These are phyloP conservation scores for Thamnaconus septentrionalis DNA, from an alignment of 2,113 vertebrate species.

Conservation along the genomic window DNA sequence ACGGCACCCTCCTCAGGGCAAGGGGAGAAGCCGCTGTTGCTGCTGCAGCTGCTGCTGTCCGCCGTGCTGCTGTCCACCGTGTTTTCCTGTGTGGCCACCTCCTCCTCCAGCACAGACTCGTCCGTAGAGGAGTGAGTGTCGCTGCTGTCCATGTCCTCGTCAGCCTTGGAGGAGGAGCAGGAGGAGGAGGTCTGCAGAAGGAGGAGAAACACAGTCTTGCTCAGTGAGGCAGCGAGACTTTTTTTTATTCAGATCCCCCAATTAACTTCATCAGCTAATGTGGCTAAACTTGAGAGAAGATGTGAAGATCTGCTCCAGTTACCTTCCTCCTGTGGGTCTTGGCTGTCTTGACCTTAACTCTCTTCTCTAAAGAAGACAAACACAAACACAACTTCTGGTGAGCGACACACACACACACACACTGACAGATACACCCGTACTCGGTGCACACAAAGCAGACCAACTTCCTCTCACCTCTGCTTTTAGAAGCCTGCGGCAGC, in stretches of 20 bases:
- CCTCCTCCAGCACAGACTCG: slow-evolving; percentile 8
- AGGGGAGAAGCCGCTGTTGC: neutral
- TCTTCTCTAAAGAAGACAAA: slow-evolving; percentile 75
- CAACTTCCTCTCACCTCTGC: slow-evolving; percentile 63
- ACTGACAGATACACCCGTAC: too few species aligned
- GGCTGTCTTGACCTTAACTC: slow-evolving; percentile 68
- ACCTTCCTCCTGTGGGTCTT: slow-evolving; percentile 85
- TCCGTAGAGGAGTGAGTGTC: slow-evolving; percentile 48
- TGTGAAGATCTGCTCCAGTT: slow-evolving; percentile 35
- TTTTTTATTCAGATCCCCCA: too few species aligned
- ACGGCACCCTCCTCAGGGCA: slow-evolving; percentile 14
- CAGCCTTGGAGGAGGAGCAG: slow-evolving; percentile 60
- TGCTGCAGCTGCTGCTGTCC: slow-evolving; percentile 23
- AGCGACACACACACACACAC: neutral
- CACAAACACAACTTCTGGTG: neutral
- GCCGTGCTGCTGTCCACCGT: slow-evolving; percentile 78
- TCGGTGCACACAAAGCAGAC: neutral
- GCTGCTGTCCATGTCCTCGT: slow-evolving; percentile 73
- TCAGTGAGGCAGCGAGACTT: too few species aligned
- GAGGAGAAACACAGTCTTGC: too few species aligned
- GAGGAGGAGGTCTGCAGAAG: too few species aligned
- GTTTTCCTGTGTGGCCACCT: slow-evolving; percentile 75
- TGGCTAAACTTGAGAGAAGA: neutral
- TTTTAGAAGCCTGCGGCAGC: slow-evolving; percentile 80
- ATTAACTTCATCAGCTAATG: neutral